phyloP scores from a whole-genome alignment of 1,140 invertebrate genomes.

The Zaprionus ghesquierei region DNA sequence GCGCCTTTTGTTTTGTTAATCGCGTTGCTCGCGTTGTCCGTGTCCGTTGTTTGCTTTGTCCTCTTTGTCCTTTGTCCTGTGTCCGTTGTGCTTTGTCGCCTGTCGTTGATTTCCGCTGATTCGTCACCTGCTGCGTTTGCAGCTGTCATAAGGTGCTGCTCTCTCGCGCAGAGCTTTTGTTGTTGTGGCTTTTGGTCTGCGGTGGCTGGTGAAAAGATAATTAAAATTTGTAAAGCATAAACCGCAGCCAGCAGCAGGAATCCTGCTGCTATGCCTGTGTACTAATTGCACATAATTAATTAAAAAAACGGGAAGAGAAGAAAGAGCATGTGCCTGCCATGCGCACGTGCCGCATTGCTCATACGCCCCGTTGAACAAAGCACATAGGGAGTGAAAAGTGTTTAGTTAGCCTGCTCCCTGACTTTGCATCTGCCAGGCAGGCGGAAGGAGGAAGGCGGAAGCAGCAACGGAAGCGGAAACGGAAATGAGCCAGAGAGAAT shows the following conservation, averaged over 20 bases:
- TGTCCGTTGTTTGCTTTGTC: neutral
- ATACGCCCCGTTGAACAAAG: constrained; percentile 1
- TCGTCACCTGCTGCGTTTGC: constrained; percentile 28
- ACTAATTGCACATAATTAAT: constrained; percentile 29
- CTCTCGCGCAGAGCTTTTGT: neutral
- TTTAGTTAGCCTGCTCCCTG: neutral
- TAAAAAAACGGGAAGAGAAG: constrained; percentile 12
- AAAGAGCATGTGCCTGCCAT: neutral
- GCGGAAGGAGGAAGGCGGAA: too few species aligned
- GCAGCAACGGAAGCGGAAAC: neutral
- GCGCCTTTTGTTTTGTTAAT: constrained; percentile 31
- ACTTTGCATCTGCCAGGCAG: neutral
- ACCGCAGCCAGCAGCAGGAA: neutral
- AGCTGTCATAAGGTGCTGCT: neutral
- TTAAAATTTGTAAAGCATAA: constrained; percentile 29
- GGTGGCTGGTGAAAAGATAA: constrained; percentile 13
- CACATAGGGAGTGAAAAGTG: neutral
- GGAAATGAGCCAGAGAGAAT: neutral
- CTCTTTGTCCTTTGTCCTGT: neutral
- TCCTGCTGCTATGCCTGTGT: neutral
- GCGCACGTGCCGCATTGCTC: neutral
- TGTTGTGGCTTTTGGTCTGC: neutral
- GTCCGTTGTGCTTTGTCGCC: neutral
- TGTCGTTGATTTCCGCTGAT: constrained; percentile 38
- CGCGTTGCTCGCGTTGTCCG: constrained; percentile 12